Percentiles rank a stretch among this genome's conserved stretches.
These are phyloP conservation scores for Polydrusus cervinus DNA, from an alignment of 2,888 invertebrate genomes.

Conservation along the genomic window DNA sequence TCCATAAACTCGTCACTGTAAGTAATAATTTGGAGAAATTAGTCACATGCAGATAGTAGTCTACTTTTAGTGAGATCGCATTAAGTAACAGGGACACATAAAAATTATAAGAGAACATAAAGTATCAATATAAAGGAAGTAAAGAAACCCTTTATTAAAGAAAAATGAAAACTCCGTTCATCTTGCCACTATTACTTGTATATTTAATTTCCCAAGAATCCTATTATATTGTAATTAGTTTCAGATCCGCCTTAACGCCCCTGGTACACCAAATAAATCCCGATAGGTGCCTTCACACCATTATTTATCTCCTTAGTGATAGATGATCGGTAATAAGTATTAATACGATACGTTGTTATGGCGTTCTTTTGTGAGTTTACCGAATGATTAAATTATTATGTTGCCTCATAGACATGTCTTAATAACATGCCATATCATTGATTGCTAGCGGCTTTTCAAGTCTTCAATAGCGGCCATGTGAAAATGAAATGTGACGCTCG, in stretches of 20 bases:
- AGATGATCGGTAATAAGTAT: constrained; percentile 50
- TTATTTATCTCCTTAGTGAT: constrained; percentile 47
- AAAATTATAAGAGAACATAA: too few species aligned
- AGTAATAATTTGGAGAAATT: too few species aligned
- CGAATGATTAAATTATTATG: constrained; percentile 47
- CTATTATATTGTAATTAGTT: constrained; percentile 34
- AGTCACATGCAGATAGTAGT: too few species aligned
- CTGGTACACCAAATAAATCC: constrained; percentile 30
- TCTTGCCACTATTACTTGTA: neutral
- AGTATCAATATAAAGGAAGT: too few species aligned
- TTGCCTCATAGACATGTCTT: constrained; percentile 40
- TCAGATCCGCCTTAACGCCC: constrained; percentile 25
- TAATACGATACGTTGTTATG: constrained; percentile 47
- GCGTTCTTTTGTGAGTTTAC: constrained; percentile 36
- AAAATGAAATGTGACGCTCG: constrained; percentile 13
- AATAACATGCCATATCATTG: constrained; percentile 46
- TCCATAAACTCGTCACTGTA: too few species aligned
- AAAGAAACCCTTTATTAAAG: too few species aligned
- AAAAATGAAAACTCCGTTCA: too few species aligned
- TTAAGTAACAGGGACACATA: too few species aligned
- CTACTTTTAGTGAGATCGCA: too few species aligned
- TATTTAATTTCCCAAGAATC: constrained; percentile 25
- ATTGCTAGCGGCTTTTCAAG: constrained; percentile 23
- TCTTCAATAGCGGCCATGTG: constrained; percentile 1
- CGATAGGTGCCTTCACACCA: constrained; percentile 25